phyloP scores from a whole-genome alignment of 2,797 vertebrate species.

The Jordanella pulchra region DNA sequence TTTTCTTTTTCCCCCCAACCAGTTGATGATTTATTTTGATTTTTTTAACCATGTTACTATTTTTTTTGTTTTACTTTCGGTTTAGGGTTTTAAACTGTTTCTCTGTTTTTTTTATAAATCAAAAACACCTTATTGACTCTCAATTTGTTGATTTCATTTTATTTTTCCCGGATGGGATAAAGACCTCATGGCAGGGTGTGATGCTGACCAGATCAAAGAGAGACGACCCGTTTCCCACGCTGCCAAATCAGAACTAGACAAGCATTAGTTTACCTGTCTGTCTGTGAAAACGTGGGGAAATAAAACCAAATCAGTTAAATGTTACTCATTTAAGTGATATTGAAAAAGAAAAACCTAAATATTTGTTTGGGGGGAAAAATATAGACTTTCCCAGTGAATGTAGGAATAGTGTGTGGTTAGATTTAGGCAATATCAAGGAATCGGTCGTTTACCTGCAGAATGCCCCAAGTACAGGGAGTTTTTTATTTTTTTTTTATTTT shows the following conservation, averaged over 20 bases:
- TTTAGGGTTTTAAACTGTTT: neutral
- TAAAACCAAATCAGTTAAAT: neutral
- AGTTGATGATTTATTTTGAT: neutral
- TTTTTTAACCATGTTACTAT: neutral
- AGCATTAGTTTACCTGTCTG: neutral
- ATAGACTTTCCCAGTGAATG: neutral
- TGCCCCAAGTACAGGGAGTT: neutral
- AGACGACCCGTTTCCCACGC: neutral
- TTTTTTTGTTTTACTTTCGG: neutral
- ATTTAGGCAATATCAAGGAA: no score
- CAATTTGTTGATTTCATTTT: no score
- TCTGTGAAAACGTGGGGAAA: neutral
- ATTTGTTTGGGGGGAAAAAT: neutral
- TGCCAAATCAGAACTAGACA: neutral
- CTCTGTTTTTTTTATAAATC: neutral
- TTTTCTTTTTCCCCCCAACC: no score
- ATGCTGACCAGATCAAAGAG: neutral
- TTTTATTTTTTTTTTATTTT: no score
- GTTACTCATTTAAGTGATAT: neutral
- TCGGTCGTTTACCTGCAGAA: neutral
- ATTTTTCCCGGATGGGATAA: no score
- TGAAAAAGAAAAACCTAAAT: neutral
- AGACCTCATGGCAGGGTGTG: no score
- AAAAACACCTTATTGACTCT: neutral
- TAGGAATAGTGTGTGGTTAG: no score